Conservation (phyloP, 2,888 invertebrate genomes). For the Pediacus dermestoides region DNA sequence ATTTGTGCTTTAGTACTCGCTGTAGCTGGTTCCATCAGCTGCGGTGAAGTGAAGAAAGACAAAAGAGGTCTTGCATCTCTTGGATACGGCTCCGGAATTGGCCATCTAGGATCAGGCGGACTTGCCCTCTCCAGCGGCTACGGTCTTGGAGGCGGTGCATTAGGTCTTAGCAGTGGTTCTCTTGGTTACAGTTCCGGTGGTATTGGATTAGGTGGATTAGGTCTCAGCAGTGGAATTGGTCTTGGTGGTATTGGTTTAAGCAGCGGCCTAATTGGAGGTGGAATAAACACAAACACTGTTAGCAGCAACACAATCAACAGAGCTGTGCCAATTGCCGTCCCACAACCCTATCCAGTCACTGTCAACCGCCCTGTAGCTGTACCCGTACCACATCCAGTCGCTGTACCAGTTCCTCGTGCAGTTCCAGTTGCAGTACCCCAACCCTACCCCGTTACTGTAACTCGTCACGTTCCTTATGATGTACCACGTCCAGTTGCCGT, state of each 20-base stretch:
- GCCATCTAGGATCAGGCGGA: conserved; percentile 27
- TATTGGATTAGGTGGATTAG: conserved; percentile 20
- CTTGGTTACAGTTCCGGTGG: conserved; percentile 11
- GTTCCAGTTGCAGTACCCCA: conserved; percentile 43
- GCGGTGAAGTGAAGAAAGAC: conserved; percentile 36
- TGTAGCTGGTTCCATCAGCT: conserved; percentile 26
- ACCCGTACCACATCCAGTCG: conserved; percentile 49
- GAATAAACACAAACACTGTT: conserved; percentile 33
- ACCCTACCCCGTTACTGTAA: conserved; percentile 38
- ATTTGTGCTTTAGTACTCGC: conserved; percentile 32
- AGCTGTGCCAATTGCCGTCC: conserved; percentile 55
- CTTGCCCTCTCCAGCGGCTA: conserved; percentile 20
- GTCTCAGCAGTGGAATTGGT: conserved; percentile 22
- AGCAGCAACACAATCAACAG: conserved; percentile 48
- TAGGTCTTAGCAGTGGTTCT: conserved; percentile 14
- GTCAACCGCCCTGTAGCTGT: conserved; percentile 48
- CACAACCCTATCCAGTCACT: conserved; percentile 41
- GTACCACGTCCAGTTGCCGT: conserved; percentile 52
- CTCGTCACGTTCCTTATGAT: conserved; percentile 37
- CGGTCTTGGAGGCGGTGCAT: conserved; percentile 20
- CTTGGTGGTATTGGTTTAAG: conserved; percentile 25
- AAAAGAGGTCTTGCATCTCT: conserved; percentile 41
- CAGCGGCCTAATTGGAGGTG: conserved; percentile 23
- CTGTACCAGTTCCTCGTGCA: conserved; percentile 53
- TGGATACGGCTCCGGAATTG: conserved; percentile 33